Conservation (phyloP, 2,888 invertebrate genomes). For the Drosophila paramelanica region DNA sequence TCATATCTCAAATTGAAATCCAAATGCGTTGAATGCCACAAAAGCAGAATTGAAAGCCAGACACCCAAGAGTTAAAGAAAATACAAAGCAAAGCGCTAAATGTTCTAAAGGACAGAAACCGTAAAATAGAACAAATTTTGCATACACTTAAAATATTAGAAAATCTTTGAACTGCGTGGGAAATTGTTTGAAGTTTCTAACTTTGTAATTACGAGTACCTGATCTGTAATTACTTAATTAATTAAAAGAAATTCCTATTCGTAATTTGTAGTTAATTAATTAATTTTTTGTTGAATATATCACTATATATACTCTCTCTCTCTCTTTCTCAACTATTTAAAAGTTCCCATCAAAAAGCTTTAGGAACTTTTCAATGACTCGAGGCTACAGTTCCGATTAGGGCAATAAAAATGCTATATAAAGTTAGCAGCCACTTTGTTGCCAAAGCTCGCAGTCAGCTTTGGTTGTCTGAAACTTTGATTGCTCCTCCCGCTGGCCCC, state of each 20-base stretch:
- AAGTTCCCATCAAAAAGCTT: not conserved
- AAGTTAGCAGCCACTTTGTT: constrained; percentile 16
- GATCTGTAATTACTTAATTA: not conserved
- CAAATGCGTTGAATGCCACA: constrained; percentile 54
- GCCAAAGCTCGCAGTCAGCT: constrained; percentile 9
- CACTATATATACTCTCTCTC: no score
- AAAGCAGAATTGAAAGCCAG: constrained; percentile 21
- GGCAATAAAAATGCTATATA: constrained; percentile 13
- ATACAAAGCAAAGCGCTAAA: not conserved
- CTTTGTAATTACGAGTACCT: not conserved
- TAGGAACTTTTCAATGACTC: constrained; percentile 7
- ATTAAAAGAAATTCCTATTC: not conserved
- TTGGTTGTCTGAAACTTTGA: constrained; percentile 4
- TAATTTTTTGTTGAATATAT: no score
- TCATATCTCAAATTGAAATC: constrained; percentile 74
- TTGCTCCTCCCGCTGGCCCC: no score
- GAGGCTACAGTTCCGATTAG: not conserved
- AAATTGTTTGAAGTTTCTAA: not conserved
- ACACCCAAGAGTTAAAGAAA: constrained; percentile 4
- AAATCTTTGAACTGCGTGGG: no score
- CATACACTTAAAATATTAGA: constrained; percentile 7
- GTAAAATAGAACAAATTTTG: not conserved
- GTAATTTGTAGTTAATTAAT: no score
- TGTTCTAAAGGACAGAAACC: not conserved
- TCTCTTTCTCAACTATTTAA: not conserved